Evolutionary conservation across 2,113 vertebrate species (phyloP), one percentile per base, ranked within the genome.

Genomic region (Saguinus imperator): DNA sequence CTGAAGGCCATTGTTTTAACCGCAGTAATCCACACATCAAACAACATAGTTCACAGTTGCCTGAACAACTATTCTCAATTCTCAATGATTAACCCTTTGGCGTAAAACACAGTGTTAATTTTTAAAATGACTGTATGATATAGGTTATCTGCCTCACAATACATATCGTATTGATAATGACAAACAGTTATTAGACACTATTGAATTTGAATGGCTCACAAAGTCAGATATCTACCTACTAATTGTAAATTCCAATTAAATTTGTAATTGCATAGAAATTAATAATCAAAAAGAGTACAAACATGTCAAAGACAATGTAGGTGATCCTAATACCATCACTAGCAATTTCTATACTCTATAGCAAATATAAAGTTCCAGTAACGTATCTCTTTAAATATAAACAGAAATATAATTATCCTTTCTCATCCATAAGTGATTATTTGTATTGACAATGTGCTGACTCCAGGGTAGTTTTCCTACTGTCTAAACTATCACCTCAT

Each of bases 161-260:
- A 55, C 72, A 85, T 95, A 94, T 75, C 84, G 68, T 95, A 96
- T 95, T 98, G 85, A 98, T 95, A 77, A 94, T 83, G n/a, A 68
- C 84, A 92, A 95, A 96, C 90, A 93, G 16, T 43, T 77, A 95
- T 95, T 96, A 94, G 66, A 77, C 40, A 29, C 23, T 96, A 89
- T 64, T 97, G 87, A 95, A 97, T 97, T 84, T 72, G 81, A 57
- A 96, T 91, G 52, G 88, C 77, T 96, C 55, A 80, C 85, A 86
- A 87, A 91, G 61, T 95, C 80, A 89, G 81, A 97, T 88, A 96
- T 77, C 87, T 96, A 86, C 55, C 17, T 95, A 94, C 61, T 93
- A 95, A 97, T 94, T 96, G 21, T 86, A 92, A 92, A 14, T 96
- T 92, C 45, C 90, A 94, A 95, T 97, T 96, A 96, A 92, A 90